These are phyloP conservation scores for Limnephilus rhombicus DNA, from an alignment of 2,888 invertebrate species.

Conservation along the genomic window DNA sequence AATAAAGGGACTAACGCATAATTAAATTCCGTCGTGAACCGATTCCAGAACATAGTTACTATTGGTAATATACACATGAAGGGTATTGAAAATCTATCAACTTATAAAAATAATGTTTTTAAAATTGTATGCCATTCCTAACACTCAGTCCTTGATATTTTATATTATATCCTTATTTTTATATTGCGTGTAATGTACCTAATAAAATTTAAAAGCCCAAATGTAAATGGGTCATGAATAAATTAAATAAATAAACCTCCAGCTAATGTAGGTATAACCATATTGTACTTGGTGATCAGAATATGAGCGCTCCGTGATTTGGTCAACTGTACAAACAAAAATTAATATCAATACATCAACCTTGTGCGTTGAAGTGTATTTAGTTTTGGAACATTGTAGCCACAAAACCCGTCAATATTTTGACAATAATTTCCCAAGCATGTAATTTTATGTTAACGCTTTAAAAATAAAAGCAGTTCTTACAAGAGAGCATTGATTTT, in stretches of 20 bases:
- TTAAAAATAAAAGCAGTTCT: not conserved
- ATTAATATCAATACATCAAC: not conserved
- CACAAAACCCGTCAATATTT: not conserved
- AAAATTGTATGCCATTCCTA: no score
- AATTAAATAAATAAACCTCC: not conserved
- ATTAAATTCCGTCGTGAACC: no score
- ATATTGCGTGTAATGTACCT: no score
- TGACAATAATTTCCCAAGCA: not conserved
- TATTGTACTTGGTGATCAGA: not conserved
- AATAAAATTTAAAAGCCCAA: no score
- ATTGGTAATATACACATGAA: no score
- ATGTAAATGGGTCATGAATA: no score
- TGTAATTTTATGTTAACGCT: not conserved
- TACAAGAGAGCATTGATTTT: constrained; percentile 39
- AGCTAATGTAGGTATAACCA: not conserved
- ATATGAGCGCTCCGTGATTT: not conserved
- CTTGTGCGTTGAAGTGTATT: not conserved
- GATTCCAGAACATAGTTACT: no score
- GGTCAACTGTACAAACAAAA: not conserved
- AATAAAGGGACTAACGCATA: no score
- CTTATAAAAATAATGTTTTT: no score
- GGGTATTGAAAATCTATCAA: no score
- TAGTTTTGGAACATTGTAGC: not conserved
- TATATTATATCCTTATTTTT: no score
- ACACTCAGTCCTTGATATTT: no score